Conservation (phyloP, 53 echinoderm and acorn worm species). For the Henricia sp. region DNA sequence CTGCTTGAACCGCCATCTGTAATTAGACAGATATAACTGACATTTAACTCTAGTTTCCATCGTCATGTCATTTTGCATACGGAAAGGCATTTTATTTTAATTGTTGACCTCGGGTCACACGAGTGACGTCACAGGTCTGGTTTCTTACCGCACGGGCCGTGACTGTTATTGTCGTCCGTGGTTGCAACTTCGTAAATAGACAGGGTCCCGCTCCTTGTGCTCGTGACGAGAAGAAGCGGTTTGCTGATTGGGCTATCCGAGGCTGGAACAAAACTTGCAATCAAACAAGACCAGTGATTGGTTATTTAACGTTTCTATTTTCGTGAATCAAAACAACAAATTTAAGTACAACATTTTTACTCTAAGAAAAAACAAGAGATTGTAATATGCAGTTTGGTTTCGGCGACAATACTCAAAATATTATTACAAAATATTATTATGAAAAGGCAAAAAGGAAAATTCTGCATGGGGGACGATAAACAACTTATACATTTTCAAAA, state of each 20-base stretch:
- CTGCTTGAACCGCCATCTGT: not conserved
- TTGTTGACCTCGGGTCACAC: no score
- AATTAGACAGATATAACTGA: not conserved
- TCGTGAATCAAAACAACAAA: no score
- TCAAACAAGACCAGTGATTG: not conserved
- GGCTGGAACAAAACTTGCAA: constrained; percentile 74
- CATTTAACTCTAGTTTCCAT: not conserved
- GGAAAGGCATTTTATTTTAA: no score
- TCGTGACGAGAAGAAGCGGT: constrained; percentile 76
- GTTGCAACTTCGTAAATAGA: constrained; percentile 83
- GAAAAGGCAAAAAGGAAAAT: not conserved
- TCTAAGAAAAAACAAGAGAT: no score
- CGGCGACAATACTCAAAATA: no score
- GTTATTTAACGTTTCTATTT: no score
- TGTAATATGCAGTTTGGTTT: no score
- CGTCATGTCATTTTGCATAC: no score
- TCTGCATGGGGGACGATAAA: not conserved
- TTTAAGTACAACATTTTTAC: no score
- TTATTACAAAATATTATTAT: no score
- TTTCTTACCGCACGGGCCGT: not conserved
- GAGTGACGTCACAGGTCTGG: no score
- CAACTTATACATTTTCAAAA: not conserved
- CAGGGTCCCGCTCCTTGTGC: constrained; percentile 76
- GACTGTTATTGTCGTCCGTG: not conserved
- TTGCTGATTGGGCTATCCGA: constrained; percentile 61